A percentile compares a stretch with the other conserved stretches of the same genome.
Evolutionary conservation across 2,113 vertebrate species (phyloP).

Genomic region (Phaethornis superciliosus): DNA sequence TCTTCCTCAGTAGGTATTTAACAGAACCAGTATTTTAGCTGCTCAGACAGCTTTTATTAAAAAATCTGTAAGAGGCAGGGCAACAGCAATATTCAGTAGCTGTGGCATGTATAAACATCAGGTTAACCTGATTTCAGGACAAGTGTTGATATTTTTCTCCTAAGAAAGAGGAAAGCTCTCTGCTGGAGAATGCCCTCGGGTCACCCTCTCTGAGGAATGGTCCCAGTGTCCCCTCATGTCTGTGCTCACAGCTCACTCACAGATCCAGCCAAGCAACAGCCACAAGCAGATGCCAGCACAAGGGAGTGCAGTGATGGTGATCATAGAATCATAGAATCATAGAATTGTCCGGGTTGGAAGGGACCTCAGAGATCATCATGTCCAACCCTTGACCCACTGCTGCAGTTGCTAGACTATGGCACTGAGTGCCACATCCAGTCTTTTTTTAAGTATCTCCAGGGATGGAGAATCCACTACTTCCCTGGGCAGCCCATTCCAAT

Average conservation of each 20-base stretch:
- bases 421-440: too few relatives aligned
- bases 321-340: too few relatives aligned
- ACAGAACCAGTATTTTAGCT: neutral
- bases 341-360: too few relatives aligned
- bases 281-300: neutral
- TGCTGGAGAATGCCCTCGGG: neutral
- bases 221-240: neutral
- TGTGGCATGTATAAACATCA: neutral
- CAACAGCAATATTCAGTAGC: neutral
- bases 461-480: too few relatives aligned
- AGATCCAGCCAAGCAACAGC: accelerated
- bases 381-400: too few relatives aligned
- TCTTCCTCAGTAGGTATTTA: neutral
- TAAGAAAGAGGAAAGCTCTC: neutral
- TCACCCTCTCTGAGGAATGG: neutral
- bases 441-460: too few relatives aligned
- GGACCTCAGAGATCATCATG: too few relatives aligned
- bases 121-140: neutral
- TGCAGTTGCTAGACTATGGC: too few relatives aligned
- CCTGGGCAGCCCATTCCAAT: too few relatives aligned
- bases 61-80: neutral
- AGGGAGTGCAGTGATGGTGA: accelerated
- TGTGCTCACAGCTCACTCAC: accelerated
- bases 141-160: neutral
- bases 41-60: neutral